Evolutionary conservation across 2,113 vertebrate species (phyloP).

Genomic region (Pluvianellus socialis): DNA sequence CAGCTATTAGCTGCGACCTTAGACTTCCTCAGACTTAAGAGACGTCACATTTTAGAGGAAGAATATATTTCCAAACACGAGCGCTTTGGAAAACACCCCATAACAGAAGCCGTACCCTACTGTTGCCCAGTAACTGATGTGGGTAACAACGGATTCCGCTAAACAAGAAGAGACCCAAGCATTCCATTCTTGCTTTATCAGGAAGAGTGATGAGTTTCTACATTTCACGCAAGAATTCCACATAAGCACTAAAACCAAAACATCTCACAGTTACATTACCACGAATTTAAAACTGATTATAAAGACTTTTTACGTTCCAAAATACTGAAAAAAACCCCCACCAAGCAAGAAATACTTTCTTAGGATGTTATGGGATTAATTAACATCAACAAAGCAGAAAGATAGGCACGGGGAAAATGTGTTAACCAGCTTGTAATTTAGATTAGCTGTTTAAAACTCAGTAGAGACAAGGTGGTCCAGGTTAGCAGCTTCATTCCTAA

Average conservation of each 20-base stretch:
- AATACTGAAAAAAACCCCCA: neutral
- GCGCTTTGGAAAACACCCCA: neutral
- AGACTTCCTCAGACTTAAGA: neutral
- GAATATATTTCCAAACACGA: neutral
- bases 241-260: neutral
- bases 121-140: no score
- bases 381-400: neutral
- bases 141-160: neutral
- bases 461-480: neutral
- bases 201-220: neutral
- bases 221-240: neutral
- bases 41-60: neutral
- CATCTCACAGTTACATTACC: neutral
- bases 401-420: neutral
- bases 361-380: neutral
- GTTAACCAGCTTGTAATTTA: neutral
- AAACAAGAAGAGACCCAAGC: neutral
- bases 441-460: neutral
- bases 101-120: neutral
- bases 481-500: neutral
- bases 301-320: neutral
- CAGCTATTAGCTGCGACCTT: neutral
- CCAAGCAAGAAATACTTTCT: neutral
- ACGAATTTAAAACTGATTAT: neutral
- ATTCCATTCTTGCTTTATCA: neutral